Evolutionary conservation across 1,140 invertebrate species (phyloP).

Genomic region (Phortica variegata): DNA sequence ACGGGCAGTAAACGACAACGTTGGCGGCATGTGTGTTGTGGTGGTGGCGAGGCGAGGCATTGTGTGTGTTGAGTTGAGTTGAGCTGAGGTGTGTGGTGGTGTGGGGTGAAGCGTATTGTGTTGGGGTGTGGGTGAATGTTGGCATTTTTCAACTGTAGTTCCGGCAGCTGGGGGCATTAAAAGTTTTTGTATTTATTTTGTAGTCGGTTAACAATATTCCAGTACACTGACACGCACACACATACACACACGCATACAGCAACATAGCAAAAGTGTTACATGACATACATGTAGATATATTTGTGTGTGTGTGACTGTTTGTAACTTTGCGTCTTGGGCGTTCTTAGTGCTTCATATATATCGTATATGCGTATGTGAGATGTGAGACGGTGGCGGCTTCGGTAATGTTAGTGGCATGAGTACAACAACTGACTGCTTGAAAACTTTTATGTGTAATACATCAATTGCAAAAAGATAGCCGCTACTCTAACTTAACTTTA

Average conservation of each 20-base stretch:
- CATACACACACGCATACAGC: neutral
- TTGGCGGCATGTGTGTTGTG: no score
- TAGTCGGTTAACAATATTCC: constrained; percentile 55
- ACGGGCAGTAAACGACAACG: no score
- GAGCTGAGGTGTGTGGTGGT: constrained; percentile 8
- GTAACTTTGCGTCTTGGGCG: constrained; percentile 12
- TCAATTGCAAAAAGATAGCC: constrained; percentile 57
- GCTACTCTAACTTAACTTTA: neutral
- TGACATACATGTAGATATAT: constrained; percentile 14
- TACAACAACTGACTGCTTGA: constrained; percentile 24
- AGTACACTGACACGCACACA: constrained; percentile 20
- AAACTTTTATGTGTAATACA: constrained; percentile 56
- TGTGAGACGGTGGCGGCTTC: constrained; percentile 4
- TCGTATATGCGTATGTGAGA: constrained; percentile 6
- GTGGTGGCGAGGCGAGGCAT: no score
- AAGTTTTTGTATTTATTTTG: constrained; percentile 56
- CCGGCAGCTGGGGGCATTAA: constrained; percentile 45
- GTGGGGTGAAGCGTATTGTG: constrained; percentile 22
- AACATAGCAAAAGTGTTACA: constrained; percentile 3
- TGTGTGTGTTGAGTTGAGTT: constrained; percentile 8
- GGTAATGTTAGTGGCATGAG: neutral
- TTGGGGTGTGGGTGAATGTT: constrained; percentile 1
- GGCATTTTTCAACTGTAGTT: constrained; percentile 49
- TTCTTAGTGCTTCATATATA: no score
- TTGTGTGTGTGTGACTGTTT: constrained; percentile 10